Percentiles rank a stretch among this genome's conserved stretches.
These are phyloP conservation scores for Parazoanthus swiftii DNA, from an alignment of 92 coral and sea anemone genomes.

Conservation along the genomic window DNA sequence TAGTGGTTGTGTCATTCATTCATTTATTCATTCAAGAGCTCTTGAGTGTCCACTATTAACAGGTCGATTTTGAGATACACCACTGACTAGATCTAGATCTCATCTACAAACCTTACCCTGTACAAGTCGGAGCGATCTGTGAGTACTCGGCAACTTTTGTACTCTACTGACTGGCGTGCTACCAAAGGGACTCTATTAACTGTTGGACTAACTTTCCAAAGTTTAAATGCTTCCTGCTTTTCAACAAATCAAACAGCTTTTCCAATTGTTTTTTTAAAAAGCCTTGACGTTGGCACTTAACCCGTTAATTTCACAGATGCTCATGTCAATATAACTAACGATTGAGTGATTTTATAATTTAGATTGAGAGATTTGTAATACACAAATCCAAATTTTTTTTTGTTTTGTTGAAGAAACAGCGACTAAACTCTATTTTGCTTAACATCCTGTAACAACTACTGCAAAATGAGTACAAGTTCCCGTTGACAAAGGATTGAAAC, in stretches of 20 bases:
- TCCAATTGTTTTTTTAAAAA: no score
- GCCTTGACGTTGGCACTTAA: not conserved
- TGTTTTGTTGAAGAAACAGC: no score
- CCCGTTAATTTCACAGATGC: not conserved
- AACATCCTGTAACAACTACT: not conserved
- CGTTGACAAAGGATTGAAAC: not conserved
- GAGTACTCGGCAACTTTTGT: not conserved
- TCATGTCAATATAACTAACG: not conserved
- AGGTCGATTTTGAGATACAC: no score
- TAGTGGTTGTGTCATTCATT: no score
- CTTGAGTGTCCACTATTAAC: not conserved
- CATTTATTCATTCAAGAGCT: not conserved
- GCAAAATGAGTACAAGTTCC: not conserved
- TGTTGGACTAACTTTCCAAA: not conserved
- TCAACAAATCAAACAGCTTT: not conserved
- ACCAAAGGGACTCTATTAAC: not conserved
- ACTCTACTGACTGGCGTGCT: not conserved
- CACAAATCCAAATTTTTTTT: no score
- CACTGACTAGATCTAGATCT: not conserved
- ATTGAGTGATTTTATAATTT: no score
- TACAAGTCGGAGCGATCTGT: not conserved
- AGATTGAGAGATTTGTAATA: not conserved
- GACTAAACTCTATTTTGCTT: not conserved
- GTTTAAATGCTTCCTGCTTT: not conserved
- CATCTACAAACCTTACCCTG: not conserved